Percentiles rank a stretch among this genome's conserved stretches.
Evolutionary conservation across 2,113 vertebrate genomes (phyloP).

Genomic region (Neodon shergylaensis): DNA sequence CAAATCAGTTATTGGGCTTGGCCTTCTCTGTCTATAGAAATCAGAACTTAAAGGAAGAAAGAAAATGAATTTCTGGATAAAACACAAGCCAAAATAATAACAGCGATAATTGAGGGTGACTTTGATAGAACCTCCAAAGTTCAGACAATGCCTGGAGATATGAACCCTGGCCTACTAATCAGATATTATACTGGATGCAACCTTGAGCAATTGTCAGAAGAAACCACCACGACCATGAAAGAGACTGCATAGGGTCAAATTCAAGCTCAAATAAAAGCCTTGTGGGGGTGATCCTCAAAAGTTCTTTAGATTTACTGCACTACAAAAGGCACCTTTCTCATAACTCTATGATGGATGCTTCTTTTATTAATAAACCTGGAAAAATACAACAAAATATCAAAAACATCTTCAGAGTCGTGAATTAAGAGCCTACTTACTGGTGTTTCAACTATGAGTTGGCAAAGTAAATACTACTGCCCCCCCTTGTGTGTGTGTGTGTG

Average conservation of each 20-base stretch:
- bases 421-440: not conserved
- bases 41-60: not conserved
- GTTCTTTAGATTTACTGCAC: not conserved
- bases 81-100: not conserved
- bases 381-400: not conserved
- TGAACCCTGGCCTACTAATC: too few species aligned
- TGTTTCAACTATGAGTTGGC: not conserved
- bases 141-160: not conserved
- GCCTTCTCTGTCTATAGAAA: not conserved
- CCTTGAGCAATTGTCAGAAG: not conserved
- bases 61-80: not conserved
- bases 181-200: not conserved
- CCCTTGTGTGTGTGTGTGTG: not conserved
- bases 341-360: not conserved
- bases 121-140: not conserved
- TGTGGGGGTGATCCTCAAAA: not conserved
- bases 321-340: not conserved
- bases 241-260: not conserved
- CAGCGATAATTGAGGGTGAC: not conserved
- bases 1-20: too few species aligned
- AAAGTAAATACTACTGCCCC: not conserved
- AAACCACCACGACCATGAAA: not conserved
- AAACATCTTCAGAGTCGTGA: not conserved
- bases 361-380: not conserved
- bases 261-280: not conserved